phyloP scores from a whole-genome alignment of 2,888 invertebrate species.

The Polyommatus icarus region DNA sequence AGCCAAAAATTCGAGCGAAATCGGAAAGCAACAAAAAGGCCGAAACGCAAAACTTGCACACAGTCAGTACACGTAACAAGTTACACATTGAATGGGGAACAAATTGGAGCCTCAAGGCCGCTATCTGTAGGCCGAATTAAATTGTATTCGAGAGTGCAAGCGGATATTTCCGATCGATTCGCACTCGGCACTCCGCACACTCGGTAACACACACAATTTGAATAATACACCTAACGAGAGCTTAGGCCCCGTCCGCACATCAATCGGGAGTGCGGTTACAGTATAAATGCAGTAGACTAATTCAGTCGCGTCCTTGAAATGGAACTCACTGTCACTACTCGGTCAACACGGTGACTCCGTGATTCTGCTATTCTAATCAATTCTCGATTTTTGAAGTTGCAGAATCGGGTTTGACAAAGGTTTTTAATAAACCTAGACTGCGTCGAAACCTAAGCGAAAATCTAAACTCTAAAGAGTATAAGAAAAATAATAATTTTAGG shows the following conservation, averaged over 20 bases:
- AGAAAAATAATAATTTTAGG: no score
- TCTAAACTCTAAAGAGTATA: no score
- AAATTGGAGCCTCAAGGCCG: slow-evolving; percentile 23
- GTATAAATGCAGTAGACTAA: background rate
- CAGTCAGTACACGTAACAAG: background rate
- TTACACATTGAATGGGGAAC: slow-evolving; percentile 11
- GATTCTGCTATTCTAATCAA: background rate
- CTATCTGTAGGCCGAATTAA: slow-evolving; percentile 42
- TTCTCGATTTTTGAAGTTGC: no score
- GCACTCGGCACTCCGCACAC: slow-evolving; percentile 45
- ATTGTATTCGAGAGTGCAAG: slow-evolving; percentile 49
- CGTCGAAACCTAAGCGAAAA: no score
- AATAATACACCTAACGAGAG: slow-evolving; percentile 73
- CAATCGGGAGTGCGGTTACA: slow-evolving; percentile 32
- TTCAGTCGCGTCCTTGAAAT: background rate
- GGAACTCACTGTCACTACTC: background rate
- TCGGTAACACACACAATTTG: slow-evolving; percentile 61
- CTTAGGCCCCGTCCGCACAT: slow-evolving; percentile 59
- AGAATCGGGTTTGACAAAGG: no score
- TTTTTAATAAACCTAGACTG: no score
- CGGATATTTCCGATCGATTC: slow-evolving; percentile 55
- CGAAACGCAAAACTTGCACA: background rate
- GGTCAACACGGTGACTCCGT: background rate
- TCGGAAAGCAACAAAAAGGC: background rate
- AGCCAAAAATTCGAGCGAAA: background rate